Evolutionary conservation across 2,113 vertebrate species (phyloP).

Genomic region (Ascaphus truei): DNA sequence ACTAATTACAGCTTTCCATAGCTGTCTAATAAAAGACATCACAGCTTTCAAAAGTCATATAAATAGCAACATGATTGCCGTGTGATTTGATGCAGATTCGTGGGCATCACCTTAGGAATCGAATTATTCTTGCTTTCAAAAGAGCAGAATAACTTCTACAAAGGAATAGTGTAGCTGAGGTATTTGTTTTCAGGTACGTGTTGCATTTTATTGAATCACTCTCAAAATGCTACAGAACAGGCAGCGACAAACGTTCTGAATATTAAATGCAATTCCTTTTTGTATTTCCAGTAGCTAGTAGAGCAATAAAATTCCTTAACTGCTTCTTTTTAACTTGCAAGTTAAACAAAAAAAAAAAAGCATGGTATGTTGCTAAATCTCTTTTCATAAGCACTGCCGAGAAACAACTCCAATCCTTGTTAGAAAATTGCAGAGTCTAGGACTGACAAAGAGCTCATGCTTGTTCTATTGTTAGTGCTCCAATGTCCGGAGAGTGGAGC

Average conservation of each 20-base stretch:
- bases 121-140: background rate
- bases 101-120: background rate
- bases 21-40: conserved; percentile 17
- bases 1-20: conserved; percentile 24
- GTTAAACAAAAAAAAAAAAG: conserved; percentile 58
- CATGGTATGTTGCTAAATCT: conserved; percentile 76
- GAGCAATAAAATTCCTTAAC: conserved; percentile 77
- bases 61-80: conserved; percentile 14
- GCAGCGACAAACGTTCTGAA: conserved; percentile 47
- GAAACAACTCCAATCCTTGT: conserved; percentile 83
- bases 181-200: conserved; percentile 53
- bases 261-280: conserved; percentile 76
- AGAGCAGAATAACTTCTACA: background rate
- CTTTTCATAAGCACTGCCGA: conserved; percentile 66
- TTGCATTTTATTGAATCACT: conserved; percentile 57
- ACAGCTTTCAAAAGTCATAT: conserved; percentile 30
- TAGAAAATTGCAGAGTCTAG: conserved; percentile 80
- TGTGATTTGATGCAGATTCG: background rate
- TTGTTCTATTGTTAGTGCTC: conserved; percentile 68
- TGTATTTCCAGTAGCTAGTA: conserved; percentile 52
- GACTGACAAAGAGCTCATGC: conserved; percentile 78
- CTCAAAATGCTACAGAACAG: conserved; percentile 48
- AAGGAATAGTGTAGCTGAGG: conserved; percentile 32
- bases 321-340: conserved; percentile 72
- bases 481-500: conserved; percentile 63